phyloP scores from a whole-genome alignment of 2,888 invertebrate species.

The Caenorhabditis sp. region DNA sequence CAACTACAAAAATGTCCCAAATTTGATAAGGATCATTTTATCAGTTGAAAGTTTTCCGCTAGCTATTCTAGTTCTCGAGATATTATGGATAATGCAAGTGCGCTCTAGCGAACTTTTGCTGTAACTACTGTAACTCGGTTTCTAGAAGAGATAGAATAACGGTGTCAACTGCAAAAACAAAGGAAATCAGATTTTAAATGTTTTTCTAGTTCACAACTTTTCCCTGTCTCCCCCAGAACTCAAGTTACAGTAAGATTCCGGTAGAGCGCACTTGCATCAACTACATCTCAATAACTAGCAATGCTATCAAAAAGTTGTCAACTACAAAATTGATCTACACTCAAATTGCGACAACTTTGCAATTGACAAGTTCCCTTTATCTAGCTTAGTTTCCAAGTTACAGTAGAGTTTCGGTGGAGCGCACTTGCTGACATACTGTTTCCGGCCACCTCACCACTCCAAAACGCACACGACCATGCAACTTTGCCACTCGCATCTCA shows the following conservation, averaged over 20 bases:
- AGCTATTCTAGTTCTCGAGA: too few species aligned
- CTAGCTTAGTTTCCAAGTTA: neutral
- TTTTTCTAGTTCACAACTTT: neutral
- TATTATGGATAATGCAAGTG: too few species aligned
- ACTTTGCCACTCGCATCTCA: too few species aligned
- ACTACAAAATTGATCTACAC: neutral
- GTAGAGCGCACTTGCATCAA: slow-evolving; percentile 81
- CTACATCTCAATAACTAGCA: slow-evolving; percentile 85
- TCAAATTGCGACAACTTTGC: neutral
- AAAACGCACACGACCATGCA: too few species aligned
- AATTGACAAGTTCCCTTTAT: neutral
- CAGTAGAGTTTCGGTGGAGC: neutral
- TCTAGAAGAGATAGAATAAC: neutral
- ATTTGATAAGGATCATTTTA: too few species aligned
- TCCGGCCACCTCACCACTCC: too few species aligned
- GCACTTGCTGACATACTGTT: too few species aligned
- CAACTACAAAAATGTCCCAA: too few species aligned
- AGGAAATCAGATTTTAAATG: neutral
- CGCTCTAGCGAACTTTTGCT: too few species aligned
- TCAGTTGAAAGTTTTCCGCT: too few species aligned
- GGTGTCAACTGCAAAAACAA: neutral
- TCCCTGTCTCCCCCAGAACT: neutral
- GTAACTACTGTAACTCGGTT: too few species aligned
- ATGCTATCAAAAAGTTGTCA: slow-evolving; percentile 84
- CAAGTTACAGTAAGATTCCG: neutral